phyloP scores from a whole-genome alignment of 2,797 vertebrate genomes.

The Enteromius viviparus region DNA sequence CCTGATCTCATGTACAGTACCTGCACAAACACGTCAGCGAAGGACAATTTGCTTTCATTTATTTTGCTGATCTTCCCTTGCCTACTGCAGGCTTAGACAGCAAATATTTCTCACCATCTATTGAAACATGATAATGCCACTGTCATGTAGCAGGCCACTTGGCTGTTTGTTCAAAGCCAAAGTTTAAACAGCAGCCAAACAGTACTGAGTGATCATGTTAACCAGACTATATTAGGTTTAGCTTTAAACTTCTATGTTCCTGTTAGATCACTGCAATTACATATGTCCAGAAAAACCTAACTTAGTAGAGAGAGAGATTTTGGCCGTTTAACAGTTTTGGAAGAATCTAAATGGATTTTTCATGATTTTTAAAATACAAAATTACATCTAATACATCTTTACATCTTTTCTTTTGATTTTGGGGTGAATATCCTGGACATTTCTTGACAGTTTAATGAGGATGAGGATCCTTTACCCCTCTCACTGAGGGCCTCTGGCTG shows the following conservation, averaged over 20 bases:
- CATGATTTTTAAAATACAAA: no score
- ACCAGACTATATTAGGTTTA: neutral
- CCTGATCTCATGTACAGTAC: neutral
- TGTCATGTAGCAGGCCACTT: slow-evolving; percentile 30
- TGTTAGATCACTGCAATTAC: neutral
- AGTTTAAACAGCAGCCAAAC: slow-evolving; percentile 8
- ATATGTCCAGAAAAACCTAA: neutral
- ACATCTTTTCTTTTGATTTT: no score
- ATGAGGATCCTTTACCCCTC: neutral
- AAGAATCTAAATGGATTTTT: no score
- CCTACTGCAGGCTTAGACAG: neutral
- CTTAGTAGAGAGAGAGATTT: no score
- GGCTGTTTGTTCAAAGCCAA: slow-evolving; percentile 38
- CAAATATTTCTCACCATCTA: slow-evolving; percentile 1
- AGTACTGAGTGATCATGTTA: neutral
- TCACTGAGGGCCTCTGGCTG: neutral
- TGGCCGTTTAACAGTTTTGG: no score
- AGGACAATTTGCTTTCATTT: neutral
- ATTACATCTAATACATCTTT: no score
- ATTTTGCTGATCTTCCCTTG: neutral
- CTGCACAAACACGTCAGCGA: neutral
- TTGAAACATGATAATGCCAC: slow-evolving; percentile 34
- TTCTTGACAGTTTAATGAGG: no score
- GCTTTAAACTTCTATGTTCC: neutral
- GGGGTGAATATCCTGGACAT: no score